Evolutionary conservation across 2,888 invertebrate species (phyloP).

Genomic region (Seladonia tumulorum): DNA sequence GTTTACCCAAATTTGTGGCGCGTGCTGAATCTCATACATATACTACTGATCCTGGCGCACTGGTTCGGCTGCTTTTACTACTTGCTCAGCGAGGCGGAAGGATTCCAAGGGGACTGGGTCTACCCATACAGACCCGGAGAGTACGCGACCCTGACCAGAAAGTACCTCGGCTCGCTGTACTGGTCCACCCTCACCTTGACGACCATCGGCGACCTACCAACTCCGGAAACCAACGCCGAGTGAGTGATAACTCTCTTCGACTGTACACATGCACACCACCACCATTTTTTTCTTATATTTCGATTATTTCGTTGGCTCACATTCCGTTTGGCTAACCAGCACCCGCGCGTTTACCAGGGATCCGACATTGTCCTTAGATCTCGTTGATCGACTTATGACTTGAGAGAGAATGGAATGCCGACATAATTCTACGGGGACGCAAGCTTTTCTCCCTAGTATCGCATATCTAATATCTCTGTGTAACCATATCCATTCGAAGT

Average conservation of each 20-base stretch:
- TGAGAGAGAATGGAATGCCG: constrained; percentile 78
- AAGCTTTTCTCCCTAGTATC: not conserved
- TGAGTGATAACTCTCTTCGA: constrained; percentile 87
- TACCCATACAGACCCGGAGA: constrained; percentile 95
- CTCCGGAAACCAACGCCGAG: constrained; percentile 98
- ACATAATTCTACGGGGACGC: not conserved
- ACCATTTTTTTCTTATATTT: constrained; percentile 1
- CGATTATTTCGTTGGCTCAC: not conserved
- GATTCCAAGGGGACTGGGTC: constrained; percentile 95
- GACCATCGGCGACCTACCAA: constrained; percentile 97
- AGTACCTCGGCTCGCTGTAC: constrained; percentile 97
- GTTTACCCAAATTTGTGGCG: constrained; percentile 98
- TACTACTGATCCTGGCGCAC: constrained; percentile 96
- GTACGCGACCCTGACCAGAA: constrained; percentile 95
- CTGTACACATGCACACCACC: constrained; percentile 33
- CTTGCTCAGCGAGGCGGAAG: constrained; percentile 95
- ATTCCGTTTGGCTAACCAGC: constrained; percentile 1
- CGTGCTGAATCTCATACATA: constrained; percentile 97
- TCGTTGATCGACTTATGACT: constrained; percentile 58
- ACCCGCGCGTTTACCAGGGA: constrained; percentile 10
- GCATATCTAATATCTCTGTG: not conserved
- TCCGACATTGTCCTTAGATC: not conserved
- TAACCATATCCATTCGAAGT: not conserved
- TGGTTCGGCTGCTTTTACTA: constrained; percentile 99
- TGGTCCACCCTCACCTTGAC: constrained; percentile 98